Conservation (phyloP, 1,140 invertebrate species). For the Tachypleus tridentatus region DNA sequence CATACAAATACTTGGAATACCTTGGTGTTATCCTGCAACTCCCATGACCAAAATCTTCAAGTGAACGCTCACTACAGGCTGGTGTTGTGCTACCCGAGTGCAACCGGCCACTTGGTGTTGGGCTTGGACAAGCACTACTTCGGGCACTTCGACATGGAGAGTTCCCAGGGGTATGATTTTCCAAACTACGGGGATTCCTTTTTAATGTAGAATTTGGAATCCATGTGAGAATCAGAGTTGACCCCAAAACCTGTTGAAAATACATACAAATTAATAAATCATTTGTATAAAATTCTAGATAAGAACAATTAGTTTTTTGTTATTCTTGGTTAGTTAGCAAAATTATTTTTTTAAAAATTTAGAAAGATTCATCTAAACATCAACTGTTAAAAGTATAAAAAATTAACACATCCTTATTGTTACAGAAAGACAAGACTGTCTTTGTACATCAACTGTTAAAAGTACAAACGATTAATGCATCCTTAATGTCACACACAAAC, state of each 20-base stretch:
- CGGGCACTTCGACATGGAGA: slow-evolving; percentile 18
- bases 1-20: too few species aligned
- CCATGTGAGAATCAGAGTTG: slow-evolving; percentile 81
- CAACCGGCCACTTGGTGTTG: slow-evolving; percentile 13
- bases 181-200: slow-evolving; percentile 65
- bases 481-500: too few species aligned
- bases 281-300: too few species aligned
- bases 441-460: too few species aligned
- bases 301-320: too few species aligned
- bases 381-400: too few species aligned
- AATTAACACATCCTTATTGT: too few species aligned
- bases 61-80: slow-evolving; percentile 10
- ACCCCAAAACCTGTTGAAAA: slow-evolving; percentile 38
- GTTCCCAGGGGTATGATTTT: slow-evolving; percentile 36
- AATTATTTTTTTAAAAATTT: too few species aligned
- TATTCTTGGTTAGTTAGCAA: too few species aligned
- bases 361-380: too few species aligned
- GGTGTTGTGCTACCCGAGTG: slow-evolving; percentile 6
- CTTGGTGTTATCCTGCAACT: neutral
- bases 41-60: slow-evolving; percentile 4
- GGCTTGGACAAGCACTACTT: slow-evolving; percentile 19
- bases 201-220: slow-evolving; percentile 81
- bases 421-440: too few species aligned
- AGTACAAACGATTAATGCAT: too few species aligned
- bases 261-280: neutral